Base-by-base conservation (phyloP, 2,113 vertebrate genomes). In the Periophthalmodon schlosseri region DNA sequence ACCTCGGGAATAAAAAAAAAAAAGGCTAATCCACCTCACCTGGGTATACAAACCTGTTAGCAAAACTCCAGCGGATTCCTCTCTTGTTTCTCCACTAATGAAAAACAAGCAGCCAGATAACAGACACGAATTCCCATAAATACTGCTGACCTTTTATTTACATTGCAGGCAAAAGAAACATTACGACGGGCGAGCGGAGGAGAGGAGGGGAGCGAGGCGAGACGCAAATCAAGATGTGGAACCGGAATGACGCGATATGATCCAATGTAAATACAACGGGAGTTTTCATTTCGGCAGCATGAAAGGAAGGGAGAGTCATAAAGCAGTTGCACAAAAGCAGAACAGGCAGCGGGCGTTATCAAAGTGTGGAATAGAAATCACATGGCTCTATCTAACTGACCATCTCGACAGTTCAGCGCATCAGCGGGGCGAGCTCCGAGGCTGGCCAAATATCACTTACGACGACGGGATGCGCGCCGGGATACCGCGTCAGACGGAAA, bases 91-190 rank as follows among this genome's bases (percentile, higher is more conserved):
- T 74, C 70, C 69, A 68, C 73, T n/a, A 65, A 10, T 12, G 13
- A 71, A 72, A 68, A 75, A 33, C 39, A 75, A 69, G 54, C 73
- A 18, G n/a, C 1, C 33, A 81, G 73, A 85, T 73, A 63, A 70
- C 81, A 77, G 75, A 78, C 34, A 67, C 14, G 47, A 75, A 78
- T 81, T 73, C 75, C 73, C 75, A 80, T 82, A 84, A 86, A 85
- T 87, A 74, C 77, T 28, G 68, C 71, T 83, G 86, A 89, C 75
- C 78, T 86, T 87, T 83, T 80, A 80, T 84, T 83, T 86, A 63
- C 72, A 56, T 71, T 77, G 21, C 64, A 46, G 61, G 75, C 69
- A 71, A 70, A 49, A 77, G 49, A 79, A 80, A 78, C 79, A 74
- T 57, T 61, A 61, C 46, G 73, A 47, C 74, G 70, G 67, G 82